Evolutionary conservation across 2,797 vertebrate species (phyloP).

Genomic region (Enteromius fasciolatus): DNA sequence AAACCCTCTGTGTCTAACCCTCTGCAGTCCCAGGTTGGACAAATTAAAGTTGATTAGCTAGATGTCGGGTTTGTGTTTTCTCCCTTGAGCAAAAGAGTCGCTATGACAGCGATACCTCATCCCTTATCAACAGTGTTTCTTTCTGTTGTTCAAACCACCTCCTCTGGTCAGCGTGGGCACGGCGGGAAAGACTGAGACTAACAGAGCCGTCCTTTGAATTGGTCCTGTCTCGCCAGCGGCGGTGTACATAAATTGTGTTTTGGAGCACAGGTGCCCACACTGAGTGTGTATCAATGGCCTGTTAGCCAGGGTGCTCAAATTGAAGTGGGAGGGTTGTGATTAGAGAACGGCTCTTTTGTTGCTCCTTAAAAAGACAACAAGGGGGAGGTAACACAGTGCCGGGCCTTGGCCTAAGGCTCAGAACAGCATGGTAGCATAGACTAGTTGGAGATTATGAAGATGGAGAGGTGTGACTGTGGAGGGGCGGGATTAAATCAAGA

Average conservation of each 20-base stretch:
- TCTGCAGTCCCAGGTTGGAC: constrained; percentile 68
- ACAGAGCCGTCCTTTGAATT: constrained; percentile 53
- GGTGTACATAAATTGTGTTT: constrained; percentile 72
- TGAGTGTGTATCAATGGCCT: constrained; percentile 63
- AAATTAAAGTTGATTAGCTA: constrained; percentile 74
- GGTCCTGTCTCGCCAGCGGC: constrained; percentile 69
- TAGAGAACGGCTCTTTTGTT: constrained; percentile 67
- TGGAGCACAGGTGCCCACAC: constrained; percentile 68
- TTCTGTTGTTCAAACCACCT: constrained; percentile 54
- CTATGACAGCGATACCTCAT: constrained; percentile 60
- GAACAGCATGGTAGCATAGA: constrained; percentile 58
- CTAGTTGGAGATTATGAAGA: constrained; percentile 63
- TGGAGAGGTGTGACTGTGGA: constrained; percentile 57
- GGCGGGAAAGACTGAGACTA: constrained; percentile 48
- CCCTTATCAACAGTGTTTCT: constrained; percentile 53
- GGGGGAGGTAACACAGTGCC: constrained; percentile 50
- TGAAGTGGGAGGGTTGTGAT: constrained; percentile 70
- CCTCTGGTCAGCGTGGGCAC: constrained; percentile 61
- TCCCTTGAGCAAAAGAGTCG: constrained; percentile 57
- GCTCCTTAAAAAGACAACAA: constrained; percentile 58
- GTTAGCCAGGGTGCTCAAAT: constrained; percentile 67
- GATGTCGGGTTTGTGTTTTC: constrained; percentile 66
- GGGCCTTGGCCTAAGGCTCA: constrained; percentile 55
- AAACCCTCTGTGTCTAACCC: constrained; percentile 69
- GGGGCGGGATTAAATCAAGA: constrained; percentile 51